Percentiles rank a stretch among this genome's conserved stretches.
Evolutionary conservation across 1,140 invertebrate species (phyloP).

Genomic region (Linepithema humile): DNA sequence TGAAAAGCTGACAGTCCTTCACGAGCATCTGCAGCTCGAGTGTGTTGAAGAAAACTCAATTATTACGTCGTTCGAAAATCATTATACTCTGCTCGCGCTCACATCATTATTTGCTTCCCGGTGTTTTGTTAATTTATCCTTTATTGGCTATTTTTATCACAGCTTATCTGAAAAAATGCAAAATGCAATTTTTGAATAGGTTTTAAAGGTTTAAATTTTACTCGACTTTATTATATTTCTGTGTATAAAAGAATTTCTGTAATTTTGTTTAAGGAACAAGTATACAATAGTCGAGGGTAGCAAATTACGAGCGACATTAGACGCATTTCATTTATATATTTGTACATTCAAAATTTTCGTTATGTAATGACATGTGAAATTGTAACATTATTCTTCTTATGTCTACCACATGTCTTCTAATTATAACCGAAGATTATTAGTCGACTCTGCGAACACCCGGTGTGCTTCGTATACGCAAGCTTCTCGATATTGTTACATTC

Average conservation of each 20-base stretch:
- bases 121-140: neutral
- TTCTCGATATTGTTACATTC: neutral
- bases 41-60: slow-evolving; percentile 4
- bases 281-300: too few relatives aligned
- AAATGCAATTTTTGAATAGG: neutral
- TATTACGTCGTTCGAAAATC: neutral
- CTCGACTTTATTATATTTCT: too few relatives aligned
- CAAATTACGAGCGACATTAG: neutral
- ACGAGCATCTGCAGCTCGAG: neutral
- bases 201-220: too few relatives aligned
- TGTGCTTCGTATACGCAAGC: neutral
- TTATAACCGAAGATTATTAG: slow-evolving; percentile 39
- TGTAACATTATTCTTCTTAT: slow-evolving; percentile 18
- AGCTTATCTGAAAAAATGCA: too few relatives aligned
- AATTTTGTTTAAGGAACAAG: too few relatives aligned
- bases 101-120: neutral
- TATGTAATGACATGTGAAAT: slow-evolving; percentile 33
- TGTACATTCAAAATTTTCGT: neutral
- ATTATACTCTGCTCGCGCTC: neutral
- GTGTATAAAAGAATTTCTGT: too few relatives aligned
- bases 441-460: neutral
- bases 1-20: slow-evolving; percentile 31
- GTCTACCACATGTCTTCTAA: slow-evolving; percentile 42
- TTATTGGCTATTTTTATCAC: neutral
- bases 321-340: neutral